phyloP scores from a whole-genome alignment of 1,140 invertebrate genomes.

The Psilanteris sp. region DNA sequence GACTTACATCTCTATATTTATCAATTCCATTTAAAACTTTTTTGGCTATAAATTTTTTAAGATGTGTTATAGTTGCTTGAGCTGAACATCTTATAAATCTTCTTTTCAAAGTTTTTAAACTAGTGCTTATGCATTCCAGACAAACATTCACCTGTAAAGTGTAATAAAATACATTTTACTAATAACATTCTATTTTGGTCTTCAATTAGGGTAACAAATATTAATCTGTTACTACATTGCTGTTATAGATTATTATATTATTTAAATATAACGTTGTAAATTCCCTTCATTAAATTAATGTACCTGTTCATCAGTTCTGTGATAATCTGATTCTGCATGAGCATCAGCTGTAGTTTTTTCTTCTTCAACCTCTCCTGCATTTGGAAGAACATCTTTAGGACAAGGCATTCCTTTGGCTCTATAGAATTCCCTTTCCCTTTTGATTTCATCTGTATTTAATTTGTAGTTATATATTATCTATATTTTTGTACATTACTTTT shows the following conservation, averaged over 20 bases:
- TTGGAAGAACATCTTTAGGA: constrained; percentile 91
- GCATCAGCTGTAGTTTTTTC: constrained; percentile 84
- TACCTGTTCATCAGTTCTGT: constrained; percentile 96
- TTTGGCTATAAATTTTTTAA: constrained; percentile 98
- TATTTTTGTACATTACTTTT: too few species aligned
- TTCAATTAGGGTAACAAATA: too few species aligned
- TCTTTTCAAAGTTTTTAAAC: constrained; percentile 90
- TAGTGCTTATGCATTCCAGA: constrained; percentile 91
- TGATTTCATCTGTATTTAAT: constrained; percentile 89
- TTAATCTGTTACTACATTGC: too few species aligned
- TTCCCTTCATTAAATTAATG: constrained; percentile 1
- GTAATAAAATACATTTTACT: too few species aligned
- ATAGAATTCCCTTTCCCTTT: constrained; percentile 93
- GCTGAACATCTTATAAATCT: constrained; percentile 96
- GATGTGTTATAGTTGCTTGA: constrained; percentile 96
- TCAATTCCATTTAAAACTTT: constrained; percentile 95
- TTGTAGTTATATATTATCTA: too few species aligned
- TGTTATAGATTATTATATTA: too few species aligned
- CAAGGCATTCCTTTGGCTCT: constrained; percentile 89
- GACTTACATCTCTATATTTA: constrained; percentile 97
- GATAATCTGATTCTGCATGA: constrained; percentile 93
- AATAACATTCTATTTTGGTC: too few species aligned
- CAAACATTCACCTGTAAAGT: constrained; percentile 90
- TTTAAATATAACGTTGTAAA: too few species aligned
- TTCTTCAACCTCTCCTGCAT: constrained; percentile 83